Conservation (phyloP, 2,113 vertebrate species). For the Chloebia gouldiae region DNA sequence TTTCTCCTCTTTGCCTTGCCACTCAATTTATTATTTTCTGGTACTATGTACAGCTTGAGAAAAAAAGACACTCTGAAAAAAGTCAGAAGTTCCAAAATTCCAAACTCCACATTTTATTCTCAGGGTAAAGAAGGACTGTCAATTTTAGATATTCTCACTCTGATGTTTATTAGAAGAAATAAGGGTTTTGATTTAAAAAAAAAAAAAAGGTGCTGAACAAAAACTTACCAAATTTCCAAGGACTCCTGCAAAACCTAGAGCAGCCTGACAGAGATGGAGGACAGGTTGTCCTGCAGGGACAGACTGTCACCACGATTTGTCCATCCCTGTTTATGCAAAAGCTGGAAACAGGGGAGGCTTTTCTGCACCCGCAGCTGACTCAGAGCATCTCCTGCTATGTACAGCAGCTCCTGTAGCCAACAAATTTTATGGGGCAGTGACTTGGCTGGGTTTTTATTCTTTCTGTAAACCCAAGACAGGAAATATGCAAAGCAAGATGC, state of each 20-base stretch:
- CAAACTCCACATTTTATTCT: not conserved
- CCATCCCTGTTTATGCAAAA: not conserved
- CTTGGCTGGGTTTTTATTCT: not conserved
- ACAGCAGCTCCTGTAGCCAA: not conserved
- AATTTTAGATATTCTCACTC: not conserved
- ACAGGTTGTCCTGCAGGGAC: not conserved
- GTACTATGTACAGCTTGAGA: not conserved
- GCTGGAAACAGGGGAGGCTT: not conserved
- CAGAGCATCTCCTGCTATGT: not conserved
- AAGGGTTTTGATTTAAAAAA: not conserved
- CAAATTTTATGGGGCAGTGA: not conserved
- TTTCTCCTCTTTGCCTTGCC: not conserved
- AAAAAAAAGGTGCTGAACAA: not conserved
- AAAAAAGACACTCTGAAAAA: not conserved
- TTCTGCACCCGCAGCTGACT: not conserved
- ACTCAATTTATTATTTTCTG: not conserved
- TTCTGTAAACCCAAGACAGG: not conserved
- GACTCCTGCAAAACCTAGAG: not conserved
- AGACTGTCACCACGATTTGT: not conserved
- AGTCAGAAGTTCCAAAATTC: not conserved
- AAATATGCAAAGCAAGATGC: not conserved
- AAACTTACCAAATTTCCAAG: not conserved
- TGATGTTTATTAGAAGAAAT: not conserved
- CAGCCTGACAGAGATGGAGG: not conserved
- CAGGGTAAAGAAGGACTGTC: not conserved